Percentiles rank a stretch among this genome's conserved stretches.
Evolutionary conservation across 2,797 vertebrate genomes (phyloP).

Genomic region (Pangasius sanitwongsei): DNA sequence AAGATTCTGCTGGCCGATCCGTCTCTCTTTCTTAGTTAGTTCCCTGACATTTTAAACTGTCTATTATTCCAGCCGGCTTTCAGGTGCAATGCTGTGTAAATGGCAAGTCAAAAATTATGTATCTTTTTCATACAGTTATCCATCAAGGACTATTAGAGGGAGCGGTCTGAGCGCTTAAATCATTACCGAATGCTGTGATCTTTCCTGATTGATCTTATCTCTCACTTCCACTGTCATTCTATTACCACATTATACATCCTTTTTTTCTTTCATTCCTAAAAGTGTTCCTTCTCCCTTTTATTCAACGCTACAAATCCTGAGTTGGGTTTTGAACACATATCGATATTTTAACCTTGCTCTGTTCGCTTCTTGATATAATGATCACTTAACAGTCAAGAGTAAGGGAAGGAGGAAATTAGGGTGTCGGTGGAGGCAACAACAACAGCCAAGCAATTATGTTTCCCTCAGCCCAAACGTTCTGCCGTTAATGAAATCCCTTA

Average conservation of each 20-base stretch:
- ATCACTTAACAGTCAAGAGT: slow-evolving; percentile 84
- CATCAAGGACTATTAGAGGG: slow-evolving; percentile 70
- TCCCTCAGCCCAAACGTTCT: slow-evolving; percentile 78
- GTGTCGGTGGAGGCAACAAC: slow-evolving; percentile 76
- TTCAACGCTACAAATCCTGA: slow-evolving; percentile 47
- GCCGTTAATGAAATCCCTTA: slow-evolving; percentile 85
- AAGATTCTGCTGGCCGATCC: slow-evolving; percentile 77
- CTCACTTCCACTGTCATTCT: slow-evolving; percentile 70
- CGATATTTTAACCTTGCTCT: slow-evolving; percentile 82
- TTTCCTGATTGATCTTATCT: slow-evolving; percentile 77
- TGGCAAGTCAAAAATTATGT: slow-evolving; percentile 84
- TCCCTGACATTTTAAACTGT: slow-evolving; percentile 87
- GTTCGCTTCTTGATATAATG: slow-evolving; percentile 80
- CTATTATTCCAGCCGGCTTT: slow-evolving; percentile 81
- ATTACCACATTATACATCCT: slow-evolving; percentile 60
- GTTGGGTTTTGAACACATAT: slow-evolving; percentile 68
- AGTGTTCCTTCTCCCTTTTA: slow-evolving; percentile 31
- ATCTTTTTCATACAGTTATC: slow-evolving; percentile 85
- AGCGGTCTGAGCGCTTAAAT: slow-evolving; percentile 72
- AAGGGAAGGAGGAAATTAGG: slow-evolving; percentile 80
- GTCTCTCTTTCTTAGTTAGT: slow-evolving; percentile 84
- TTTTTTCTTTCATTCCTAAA: not conserved
- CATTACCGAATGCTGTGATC: slow-evolving; percentile 76
- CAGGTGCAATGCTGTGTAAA: slow-evolving; percentile 85
- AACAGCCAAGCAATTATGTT: slow-evolving; percentile 83